Base-by-base conservation (phyloP, 2,888 invertebrate genomes). In the Bembecia ichneumoniformis region DNA sequence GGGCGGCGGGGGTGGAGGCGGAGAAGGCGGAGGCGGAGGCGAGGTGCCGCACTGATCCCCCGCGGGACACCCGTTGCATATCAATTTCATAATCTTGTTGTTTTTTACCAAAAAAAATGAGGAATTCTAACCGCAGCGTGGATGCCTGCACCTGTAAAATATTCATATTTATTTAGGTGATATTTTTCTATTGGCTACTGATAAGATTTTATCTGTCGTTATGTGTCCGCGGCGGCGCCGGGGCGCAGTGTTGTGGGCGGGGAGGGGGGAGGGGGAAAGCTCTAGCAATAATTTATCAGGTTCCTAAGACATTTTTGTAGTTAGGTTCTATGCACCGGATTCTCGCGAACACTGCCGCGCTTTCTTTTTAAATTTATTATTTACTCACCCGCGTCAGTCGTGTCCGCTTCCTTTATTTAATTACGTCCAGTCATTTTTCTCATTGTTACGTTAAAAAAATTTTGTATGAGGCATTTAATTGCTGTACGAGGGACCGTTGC, bases 121-220 rank as follows among this genome's bases (percentile, higher is more conserved):
- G 68, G 71, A 75, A 70, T 64, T 71, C 58, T 68, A 73, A 60
- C 62, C 64, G 60, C 66, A 68, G 62, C 58, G 59, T 59, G 64
- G 53, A 64, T 65, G 70, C 71, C 71, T 28, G 28, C 28, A 28
- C 28, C 72, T 70, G 68, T 72, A 64, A 74, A 68, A 78, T 80
- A 78, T 75, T 77, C 74, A 83, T 84, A 83, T 84, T 84, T 86
- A 82, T 86, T 87, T 86, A 83, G 82, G 86, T 86, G 84, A 86
- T 87, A 86, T 86, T 87, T 87, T 87, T 87, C 82, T 87, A 86
- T 86, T 82, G 86, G 86, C 86, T 84, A 83, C 84, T 81, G 77
- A 80, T 82, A 81, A 82, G 82, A 79, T 81, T 78, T 80, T 76
- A 80, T 78, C 77, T 58, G 50, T 80, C 80, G 81, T 80, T 79